Evolutionary conservation across 2,113 vertebrate genomes (phyloP), one percentile per base, ranked within the genome.

Genomic region (Tapirus terrestris): DNA sequence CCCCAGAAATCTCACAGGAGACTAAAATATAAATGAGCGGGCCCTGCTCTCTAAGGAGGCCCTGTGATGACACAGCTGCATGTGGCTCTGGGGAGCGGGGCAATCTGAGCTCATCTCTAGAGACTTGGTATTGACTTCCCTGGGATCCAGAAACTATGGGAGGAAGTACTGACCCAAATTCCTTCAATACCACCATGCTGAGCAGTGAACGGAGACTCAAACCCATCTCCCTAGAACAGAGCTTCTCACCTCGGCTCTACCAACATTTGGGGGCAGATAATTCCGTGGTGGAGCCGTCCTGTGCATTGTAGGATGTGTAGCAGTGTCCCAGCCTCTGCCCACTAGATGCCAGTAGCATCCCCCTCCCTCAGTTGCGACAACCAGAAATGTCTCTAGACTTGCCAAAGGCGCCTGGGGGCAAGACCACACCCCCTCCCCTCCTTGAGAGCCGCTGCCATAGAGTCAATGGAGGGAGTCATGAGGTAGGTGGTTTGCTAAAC

Each of bases 31-130:
- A 18, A 72, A 18, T 25, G 63, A 65, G 36, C 12, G 2, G 67
- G 43, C 27, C 56, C 56, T 73, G 51, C 20, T 36, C 6, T 51
- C 18, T 7, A 2, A 18, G 18, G 29, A 33, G 18, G 16, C 21
- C 76, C 39, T 0, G 0, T 65, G 13, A n/a, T 67, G 14, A 36
- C 43, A 23, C 6, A 9, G 36, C 75, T 0, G 29, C 16, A 45
- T 45, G 13, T 16, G 27, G 70, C 48, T 56, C 39, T 36, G 51
- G 63, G 25, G 5, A 11, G 1, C 2, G 7, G 18, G 25, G 43
- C 23, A 1, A 36, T 33, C 65, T 68, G 1, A 5, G 48, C 51
- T 75, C 31, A 29, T n/a, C 0, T 0, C n/a, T 45, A 29, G 43
- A 60, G 10, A 39, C 43, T 36, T 60, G 11, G 1, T 5, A 10